Evolutionary conservation across 2,113 vertebrate genomes (phyloP).

Genomic region (Sphyrna mokarran): DNA sequence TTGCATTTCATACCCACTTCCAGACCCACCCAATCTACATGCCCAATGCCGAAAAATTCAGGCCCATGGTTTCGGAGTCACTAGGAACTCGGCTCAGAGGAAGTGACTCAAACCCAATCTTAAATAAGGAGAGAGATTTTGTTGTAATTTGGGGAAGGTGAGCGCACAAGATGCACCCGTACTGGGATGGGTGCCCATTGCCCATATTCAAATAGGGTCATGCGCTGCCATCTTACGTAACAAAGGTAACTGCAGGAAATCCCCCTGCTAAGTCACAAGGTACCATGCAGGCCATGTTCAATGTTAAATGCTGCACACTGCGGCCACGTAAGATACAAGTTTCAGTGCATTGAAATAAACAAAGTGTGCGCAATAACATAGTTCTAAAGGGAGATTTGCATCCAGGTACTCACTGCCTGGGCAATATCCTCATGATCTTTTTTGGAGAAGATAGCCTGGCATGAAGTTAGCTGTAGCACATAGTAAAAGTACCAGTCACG

Average conservation of each 20-base stretch:
- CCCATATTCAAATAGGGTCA: neutral
- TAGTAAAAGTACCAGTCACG: neutral
- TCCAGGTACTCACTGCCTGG: neutral
- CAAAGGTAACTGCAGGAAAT: neutral
- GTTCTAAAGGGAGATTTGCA: neutral
- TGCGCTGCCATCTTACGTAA: neutral
- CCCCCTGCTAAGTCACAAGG: too few species aligned
- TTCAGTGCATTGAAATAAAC: too few species aligned
- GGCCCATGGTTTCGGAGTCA: neutral
- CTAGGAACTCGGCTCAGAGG: neutral
- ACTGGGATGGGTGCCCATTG: neutral
- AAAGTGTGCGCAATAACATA: too few species aligned
- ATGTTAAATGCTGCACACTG: too few species aligned
- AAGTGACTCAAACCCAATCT: too few species aligned
- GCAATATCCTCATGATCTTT: neutral
- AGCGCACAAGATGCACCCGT: neutral
- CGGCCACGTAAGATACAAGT: too few species aligned
- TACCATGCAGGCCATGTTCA: too few species aligned
- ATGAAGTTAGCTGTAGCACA: neutral
- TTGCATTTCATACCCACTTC: too few species aligned
- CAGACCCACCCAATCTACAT: too few species aligned
- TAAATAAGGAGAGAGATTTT: neutral
- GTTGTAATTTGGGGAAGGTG: neutral
- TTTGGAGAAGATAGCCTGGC: neutral
- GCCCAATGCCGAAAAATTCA: too few species aligned